A percentile compares a stretch with the other conserved stretches of the same genome.
phyloP scores from a whole-genome alignment of 1,140 invertebrate species.

The Caenorhabditis remanei region DNA sequence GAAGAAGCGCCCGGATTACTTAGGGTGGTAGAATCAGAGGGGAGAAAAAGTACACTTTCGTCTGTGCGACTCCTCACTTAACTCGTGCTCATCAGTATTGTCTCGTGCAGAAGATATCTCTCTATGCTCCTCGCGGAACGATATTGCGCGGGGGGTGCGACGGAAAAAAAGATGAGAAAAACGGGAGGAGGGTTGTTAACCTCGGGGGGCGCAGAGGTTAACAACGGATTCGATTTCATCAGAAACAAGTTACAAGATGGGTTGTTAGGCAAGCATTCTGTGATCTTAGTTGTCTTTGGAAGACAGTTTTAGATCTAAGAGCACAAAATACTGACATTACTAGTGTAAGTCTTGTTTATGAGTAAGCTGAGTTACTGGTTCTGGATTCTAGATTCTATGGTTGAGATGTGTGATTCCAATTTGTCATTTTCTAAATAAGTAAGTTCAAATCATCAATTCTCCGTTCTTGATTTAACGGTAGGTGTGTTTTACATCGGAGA shows the following conservation, averaged over 20 bases:
- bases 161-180: neutral
- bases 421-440: neutral
- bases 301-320: neutral
- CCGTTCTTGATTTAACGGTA: no score
- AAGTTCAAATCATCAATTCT: neutral
- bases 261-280: neutral
- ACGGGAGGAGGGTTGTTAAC: neutral
- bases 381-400: neutral
- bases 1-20: conserved; percentile 7
- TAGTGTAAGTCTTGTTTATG: neutral
- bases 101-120: neutral
- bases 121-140: conserved; percentile 14
- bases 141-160: neutral
- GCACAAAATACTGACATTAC: neutral
- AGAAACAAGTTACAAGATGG: conserved; percentile 37
- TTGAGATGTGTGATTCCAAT: neutral
- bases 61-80: neutral
- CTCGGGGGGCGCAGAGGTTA: conserved; percentile 41
- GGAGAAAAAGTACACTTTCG: conserved; percentile 33
- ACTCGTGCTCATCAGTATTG: conserved; percentile 9
- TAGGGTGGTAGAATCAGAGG: neutral
- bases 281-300: neutral
- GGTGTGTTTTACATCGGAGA: no score
- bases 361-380: no score
- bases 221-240: conserved; percentile 39